phyloP scores from a whole-genome alignment of 2,888 invertebrate genomes.

The Noctua comes region DNA sequence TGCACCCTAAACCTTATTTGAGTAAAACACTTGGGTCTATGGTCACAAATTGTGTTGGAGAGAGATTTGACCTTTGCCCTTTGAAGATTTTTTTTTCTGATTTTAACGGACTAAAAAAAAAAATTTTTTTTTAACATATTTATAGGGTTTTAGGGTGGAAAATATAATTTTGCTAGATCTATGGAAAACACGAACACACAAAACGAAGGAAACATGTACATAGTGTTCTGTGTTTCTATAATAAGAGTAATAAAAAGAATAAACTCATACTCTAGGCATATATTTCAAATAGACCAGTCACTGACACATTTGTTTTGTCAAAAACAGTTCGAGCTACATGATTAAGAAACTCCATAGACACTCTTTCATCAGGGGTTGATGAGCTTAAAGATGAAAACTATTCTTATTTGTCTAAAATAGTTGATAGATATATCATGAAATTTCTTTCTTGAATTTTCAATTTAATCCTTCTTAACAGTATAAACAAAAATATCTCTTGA shows the following conservation, averaged over 20 bases:
- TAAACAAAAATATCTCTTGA: background rate
- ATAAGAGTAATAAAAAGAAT: background rate
- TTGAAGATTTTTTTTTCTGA: too few species aligned
- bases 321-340: background rate
- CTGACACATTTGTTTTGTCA: background rate
- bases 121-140: background rate
- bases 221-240: background rate
- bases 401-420: background rate
- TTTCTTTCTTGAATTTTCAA: background rate
- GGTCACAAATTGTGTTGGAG: background rate
- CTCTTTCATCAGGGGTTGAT: background rate
- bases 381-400: background rate
- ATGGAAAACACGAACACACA: background rate
- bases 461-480: background rate
- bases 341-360: background rate
- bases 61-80: background rate
- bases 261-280: background rate
- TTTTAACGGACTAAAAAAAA: background rate
- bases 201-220: background rate
- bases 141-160: background rate
- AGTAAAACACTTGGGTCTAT: background rate
- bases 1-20: constrained; percentile 24
- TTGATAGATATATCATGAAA: background rate
- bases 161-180: background rate
- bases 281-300: background rate